Conservation (phyloP, 64 coral and sea anemone genomes). For the Anthopleura sola region DNA sequence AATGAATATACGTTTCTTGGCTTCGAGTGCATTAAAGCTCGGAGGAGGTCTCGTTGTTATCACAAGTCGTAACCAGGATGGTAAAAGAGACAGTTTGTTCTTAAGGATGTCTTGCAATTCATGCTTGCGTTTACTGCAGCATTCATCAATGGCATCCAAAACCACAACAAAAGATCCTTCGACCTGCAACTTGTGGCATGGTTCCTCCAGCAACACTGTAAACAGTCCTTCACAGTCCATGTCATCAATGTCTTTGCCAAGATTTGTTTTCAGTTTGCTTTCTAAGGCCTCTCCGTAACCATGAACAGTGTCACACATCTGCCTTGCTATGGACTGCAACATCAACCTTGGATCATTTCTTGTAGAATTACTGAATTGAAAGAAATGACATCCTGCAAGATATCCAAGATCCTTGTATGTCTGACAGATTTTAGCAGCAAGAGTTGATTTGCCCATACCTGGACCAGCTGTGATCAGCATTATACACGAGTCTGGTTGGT, state of each 20-base stretch:
- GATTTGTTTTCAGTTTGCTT: conserved; percentile 42
- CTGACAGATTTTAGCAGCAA: conserved; percentile 46
- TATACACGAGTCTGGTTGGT: neutral
- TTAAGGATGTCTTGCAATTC: neutral
- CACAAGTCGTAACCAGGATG: conserved; percentile 1
- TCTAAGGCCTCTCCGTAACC: conserved; percentile 28
- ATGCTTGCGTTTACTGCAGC: neutral
- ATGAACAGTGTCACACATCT: conserved; percentile 42
- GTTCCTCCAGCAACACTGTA: conserved; percentile 43
- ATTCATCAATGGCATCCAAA: conserved; percentile 12
- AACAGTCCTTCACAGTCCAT: conserved; percentile 42
- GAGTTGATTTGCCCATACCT: conserved; percentile 62
- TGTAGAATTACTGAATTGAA: conserved; percentile 43
- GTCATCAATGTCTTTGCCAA: neutral
- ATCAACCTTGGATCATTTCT: conserved; percentile 51
- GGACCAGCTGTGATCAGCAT: conserved; percentile 38
- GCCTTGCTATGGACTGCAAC: conserved; percentile 51
- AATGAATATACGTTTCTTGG: neutral
- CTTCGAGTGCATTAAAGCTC: neutral
- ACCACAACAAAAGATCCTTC: neutral
- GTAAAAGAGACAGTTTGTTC: neutral
- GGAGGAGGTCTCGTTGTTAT: conserved; percentile 1
- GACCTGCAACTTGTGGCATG: neutral
- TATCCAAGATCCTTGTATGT: conserved; percentile 5
- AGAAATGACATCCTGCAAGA: conserved; percentile 56